A percentile compares a stretch with the other conserved stretches of the same genome.
Evolutionary conservation across 1,140 invertebrate genomes (phyloP).

Genomic region (Drosophila pseudoobscura): DNA sequence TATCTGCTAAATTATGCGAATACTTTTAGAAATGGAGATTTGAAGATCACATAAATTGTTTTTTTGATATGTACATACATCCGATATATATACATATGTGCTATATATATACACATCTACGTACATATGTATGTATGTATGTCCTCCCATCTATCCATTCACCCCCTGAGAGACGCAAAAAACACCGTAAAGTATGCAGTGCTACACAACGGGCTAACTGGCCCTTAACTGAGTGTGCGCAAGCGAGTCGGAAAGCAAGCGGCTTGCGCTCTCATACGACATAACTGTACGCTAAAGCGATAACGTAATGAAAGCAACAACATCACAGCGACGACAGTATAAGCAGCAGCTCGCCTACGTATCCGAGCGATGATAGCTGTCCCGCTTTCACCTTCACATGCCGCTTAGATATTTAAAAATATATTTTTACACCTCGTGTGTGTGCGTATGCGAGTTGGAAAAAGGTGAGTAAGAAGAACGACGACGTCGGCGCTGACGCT

Average conservation of each 20-base stretch:
- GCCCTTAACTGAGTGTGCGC: conserved; percentile 20
- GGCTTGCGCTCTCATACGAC: conserved; percentile 43
- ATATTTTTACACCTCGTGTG: conserved; percentile 6
- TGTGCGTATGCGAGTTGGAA: conserved; percentile 12
- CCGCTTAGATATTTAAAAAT: conserved; percentile 35
- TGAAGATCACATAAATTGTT: no score
- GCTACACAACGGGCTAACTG: neutral
- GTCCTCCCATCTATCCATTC: no score
- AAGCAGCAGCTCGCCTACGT: conserved; percentile 1
- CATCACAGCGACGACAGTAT: neutral
- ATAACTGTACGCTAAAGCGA: conserved; percentile 60
- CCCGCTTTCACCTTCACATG: conserved; percentile 9
- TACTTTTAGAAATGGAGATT: no score
- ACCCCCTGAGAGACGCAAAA: no score
- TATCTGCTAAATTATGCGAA: no score
- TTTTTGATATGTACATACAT: no score
- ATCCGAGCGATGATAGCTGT: conserved; percentile 2
- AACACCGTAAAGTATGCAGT: conserved; percentile 63
- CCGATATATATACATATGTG: no score
- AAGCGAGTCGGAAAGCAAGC: conserved; percentile 35
- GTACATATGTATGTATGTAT: no score
- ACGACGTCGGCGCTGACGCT: conserved; percentile 46
- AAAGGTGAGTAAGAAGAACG: conserved; percentile 40
- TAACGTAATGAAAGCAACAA: conserved; percentile 41
- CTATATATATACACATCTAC: no score